These are phyloP conservation scores for Morpho helenor DNA, from an alignment of 2,888 invertebrate genomes.

Conservation along the genomic window DNA sequence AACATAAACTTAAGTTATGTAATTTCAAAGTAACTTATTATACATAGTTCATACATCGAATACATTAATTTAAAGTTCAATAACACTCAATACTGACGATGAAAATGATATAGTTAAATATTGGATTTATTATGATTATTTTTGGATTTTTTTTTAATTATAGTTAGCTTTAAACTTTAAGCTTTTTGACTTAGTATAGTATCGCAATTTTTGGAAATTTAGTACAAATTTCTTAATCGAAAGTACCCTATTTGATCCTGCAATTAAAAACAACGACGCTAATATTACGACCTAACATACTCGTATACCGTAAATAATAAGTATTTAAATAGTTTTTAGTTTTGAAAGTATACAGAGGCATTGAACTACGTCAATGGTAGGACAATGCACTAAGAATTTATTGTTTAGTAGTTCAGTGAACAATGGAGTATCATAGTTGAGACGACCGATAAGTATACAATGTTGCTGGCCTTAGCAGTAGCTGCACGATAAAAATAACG, in stretches of 20 bases:
- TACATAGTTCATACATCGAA: background rate
- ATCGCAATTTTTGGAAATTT: no score
- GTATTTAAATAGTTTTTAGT: no score
- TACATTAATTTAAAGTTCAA: slow-evolving; percentile 8
- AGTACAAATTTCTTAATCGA: no score
- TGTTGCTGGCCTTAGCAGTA: slow-evolving; percentile 24
- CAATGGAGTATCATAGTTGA: slow-evolving; percentile 44
- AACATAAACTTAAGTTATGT: no score
- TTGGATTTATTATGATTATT: no score
- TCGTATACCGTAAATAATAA: no score
- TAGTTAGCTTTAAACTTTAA: no score
- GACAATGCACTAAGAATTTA: slow-evolving; percentile 57
- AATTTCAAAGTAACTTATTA: background rate
- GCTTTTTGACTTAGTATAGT: no score
- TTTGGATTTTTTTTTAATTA: no score
- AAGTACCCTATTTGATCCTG: no score
- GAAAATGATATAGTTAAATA: background rate
- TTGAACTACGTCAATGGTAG: slow-evolving; percentile 31
- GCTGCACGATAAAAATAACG: slow-evolving; percentile 26
- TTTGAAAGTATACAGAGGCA: background rate
- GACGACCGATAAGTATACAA: slow-evolving; percentile 42
- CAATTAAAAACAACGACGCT: no score
- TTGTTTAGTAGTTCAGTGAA: slow-evolving; percentile 46
- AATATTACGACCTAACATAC: no score
- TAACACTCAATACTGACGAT: slow-evolving; percentile 9